Conservation (phyloP, 1,140 invertebrate genomes). For the Aphidius gifuensis region DNA sequence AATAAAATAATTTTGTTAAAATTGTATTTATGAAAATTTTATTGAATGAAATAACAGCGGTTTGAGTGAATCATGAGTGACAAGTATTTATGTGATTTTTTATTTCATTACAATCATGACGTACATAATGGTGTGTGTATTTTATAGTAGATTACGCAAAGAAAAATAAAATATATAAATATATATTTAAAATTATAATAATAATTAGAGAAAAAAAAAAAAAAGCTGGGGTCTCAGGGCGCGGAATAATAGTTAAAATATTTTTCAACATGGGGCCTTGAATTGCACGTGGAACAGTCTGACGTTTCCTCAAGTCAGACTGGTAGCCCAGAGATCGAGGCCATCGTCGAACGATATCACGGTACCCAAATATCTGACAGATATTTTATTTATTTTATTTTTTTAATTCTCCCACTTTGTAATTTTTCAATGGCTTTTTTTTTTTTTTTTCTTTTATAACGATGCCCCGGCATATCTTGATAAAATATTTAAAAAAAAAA, state of each 20-base stretch:
- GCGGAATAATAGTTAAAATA: too few species aligned
- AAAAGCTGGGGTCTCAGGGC: conserved; percentile 7
- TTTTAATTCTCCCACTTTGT: not conserved
- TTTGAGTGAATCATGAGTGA: too few species aligned
- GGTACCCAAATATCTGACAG: not conserved
- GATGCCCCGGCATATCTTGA: too few species aligned
- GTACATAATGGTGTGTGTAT: too few species aligned
- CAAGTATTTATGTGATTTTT: too few species aligned
- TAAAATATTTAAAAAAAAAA: too few species aligned
- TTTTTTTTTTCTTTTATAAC: too few species aligned
- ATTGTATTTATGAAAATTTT: not conserved
- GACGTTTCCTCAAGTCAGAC: conserved; percentile 22
- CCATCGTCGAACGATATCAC: conserved; percentile 10
- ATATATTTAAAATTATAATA: not conserved
- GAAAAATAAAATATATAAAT: not conserved
- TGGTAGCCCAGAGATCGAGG: conserved; percentile 16
- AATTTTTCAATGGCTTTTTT: too few species aligned
- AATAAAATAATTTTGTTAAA: not conserved
- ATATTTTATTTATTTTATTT: not conserved
- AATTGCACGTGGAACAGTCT: conserved; percentile 24
- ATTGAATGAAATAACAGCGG: not conserved
- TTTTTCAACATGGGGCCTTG: conserved; percentile 8
- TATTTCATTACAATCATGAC: too few species aligned
- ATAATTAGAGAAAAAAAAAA: conserved; percentile 5
- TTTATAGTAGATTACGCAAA: too few species aligned